These are phyloP conservation scores for Furcula furcula DNA, from an alignment of 2,888 invertebrate genomes.

Conservation along the genomic window DNA sequence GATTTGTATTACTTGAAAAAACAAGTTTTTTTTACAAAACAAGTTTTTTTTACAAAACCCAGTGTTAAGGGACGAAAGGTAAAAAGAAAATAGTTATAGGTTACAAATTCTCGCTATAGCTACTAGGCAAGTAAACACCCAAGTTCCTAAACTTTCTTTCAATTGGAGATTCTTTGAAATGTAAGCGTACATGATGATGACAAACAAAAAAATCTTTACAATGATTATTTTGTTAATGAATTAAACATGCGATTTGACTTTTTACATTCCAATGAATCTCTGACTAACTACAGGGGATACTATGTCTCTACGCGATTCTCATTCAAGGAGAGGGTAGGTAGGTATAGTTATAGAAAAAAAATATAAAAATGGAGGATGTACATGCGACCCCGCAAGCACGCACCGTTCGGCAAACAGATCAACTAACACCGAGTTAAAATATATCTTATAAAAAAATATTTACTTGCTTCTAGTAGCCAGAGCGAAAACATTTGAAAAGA, in stretches of 20 bases:
- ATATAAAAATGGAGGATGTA: slow-evolving; percentile 31
- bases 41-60: slow-evolving; percentile 58
- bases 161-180: slow-evolving; percentile 73
- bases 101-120: slow-evolving; percentile 74
- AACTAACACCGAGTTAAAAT: slow-evolving; percentile 63
- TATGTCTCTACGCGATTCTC: slow-evolving; percentile 61
- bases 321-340: slow-evolving; percentile 59
- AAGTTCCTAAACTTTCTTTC: slow-evolving; percentile 39
- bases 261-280: slow-evolving; percentile 74
- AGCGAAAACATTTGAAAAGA: slow-evolving; percentile 71
- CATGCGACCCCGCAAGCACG: slow-evolving; percentile 71
- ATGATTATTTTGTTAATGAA: neutral
- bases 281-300: slow-evolving; percentile 66
- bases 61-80: slow-evolving; percentile 61
- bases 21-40: neutral
- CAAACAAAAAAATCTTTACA: slow-evolving; percentile 8
- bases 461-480: slow-evolving; percentile 82
- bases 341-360: slow-evolving; percentile 23
- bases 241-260: slow-evolving; percentile 4
- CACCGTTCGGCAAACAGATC: slow-evolving; percentile 38
- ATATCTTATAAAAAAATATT: slow-evolving; percentile 25
- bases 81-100: slow-evolving; percentile 57
- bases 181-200: slow-evolving; percentile 21
- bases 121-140: slow-evolving; percentile 79
- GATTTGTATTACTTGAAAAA: no score